Conservation (phyloP, 2,113 vertebrate genomes). For the Dasyurus viverrinus region DNA sequence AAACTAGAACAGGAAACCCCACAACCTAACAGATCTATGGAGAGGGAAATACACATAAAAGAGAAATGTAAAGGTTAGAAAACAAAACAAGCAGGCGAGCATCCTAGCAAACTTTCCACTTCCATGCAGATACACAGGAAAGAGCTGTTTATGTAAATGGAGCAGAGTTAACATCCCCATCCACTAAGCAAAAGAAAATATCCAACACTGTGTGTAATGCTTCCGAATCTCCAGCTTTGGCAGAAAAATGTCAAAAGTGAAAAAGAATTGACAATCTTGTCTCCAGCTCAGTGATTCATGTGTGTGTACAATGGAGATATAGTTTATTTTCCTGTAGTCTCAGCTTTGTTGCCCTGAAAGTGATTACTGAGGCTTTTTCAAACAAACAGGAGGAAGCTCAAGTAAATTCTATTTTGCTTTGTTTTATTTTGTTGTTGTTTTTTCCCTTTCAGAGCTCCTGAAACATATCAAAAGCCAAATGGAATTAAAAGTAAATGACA, state of each 20-base stretch:
- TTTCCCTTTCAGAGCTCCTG: conserved; percentile 28
- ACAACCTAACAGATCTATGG: rapidly evolving
- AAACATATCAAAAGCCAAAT: conserved; percentile 32
- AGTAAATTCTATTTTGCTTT: neutral
- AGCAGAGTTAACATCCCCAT: neutral
- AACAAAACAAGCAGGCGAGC: neutral
- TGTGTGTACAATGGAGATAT: neutral
- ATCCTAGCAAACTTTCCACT: neutral
- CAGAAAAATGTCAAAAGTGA: neutral
- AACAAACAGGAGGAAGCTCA: neutral
- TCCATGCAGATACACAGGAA: neutral
- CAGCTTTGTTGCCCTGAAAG: conserved; percentile 20
- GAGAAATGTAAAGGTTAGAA: neutral
- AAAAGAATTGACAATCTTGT: neutral
- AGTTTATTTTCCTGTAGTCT: conserved; percentile 23
- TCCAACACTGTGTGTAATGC: neutral
- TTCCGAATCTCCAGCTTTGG: neutral
- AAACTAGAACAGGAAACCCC: neutral
- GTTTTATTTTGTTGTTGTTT: neutral
- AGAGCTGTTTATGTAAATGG: neutral
- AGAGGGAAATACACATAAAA: neutral
- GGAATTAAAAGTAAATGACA: conserved; percentile 49
- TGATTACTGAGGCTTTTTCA: conserved; percentile 32
- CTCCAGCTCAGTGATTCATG: neutral
- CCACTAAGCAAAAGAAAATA: neutral